Evolutionary conservation across 2,888 invertebrate species (phyloP).

Genomic region (Quadriops clusia): DNA sequence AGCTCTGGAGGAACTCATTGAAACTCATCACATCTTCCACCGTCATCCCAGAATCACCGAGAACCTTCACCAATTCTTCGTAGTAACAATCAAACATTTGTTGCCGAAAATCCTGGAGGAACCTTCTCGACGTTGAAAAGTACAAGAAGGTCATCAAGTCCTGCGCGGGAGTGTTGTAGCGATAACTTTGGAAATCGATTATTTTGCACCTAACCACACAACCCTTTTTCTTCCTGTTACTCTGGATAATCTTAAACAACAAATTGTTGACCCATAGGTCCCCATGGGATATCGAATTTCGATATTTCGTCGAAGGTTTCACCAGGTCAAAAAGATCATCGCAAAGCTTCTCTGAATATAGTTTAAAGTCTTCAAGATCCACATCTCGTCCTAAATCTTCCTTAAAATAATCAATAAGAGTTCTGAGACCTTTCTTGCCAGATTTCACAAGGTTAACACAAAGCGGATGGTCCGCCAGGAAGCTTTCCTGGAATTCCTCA

Average conservation of each 20-base stretch:
- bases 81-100: constrained; percentile 29
- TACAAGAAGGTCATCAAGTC: constrained; percentile 12
- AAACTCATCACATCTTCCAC: constrained; percentile 22
- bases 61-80: constrained; percentile 23
- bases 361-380: too few species aligned
- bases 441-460: too few species aligned
- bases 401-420: too few species aligned
- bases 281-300: constrained; percentile 47
- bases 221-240: constrained; percentile 2
- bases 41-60: constrained; percentile 19
- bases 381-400: too few species aligned
- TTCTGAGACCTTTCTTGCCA: too few species aligned
- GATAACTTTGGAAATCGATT: constrained; percentile 12
- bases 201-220: constrained; percentile 8
- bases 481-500: constrained; percentile 25
- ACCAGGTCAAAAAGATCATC: constrained; percentile 22
- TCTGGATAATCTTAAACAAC: constrained; percentile 17
- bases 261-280: constrained; percentile 53
- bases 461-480: too few species aligned
- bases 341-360: too few species aligned
- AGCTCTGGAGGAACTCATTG: constrained; percentile 26
- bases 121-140: constrained; percentile 9
- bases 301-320: constrained; percentile 31
- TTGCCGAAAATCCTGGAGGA: constrained; percentile 21
- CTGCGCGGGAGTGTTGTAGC: constrained; percentile 11